Evolutionary conservation across 2,888 invertebrate species (phyloP).

Genomic region (Polymixis flavicincta): DNA sequence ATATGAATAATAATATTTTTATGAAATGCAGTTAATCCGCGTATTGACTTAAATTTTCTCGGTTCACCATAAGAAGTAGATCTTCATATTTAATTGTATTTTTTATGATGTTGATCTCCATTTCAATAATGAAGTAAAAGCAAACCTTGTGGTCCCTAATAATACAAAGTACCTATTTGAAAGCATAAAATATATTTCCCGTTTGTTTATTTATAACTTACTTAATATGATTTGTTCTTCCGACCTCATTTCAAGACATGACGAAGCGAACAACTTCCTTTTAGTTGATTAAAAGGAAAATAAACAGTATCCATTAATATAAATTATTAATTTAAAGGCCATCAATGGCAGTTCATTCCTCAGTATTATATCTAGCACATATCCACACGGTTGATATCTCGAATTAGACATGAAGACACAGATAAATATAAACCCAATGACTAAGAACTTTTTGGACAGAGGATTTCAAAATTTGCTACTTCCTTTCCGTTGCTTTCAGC

Average conservation of each 20-base stretch:
- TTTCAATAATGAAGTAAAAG: background rate
- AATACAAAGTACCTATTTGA: background rate
- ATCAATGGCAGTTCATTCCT: background rate
- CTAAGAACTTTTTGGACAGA: constrained; percentile 19
- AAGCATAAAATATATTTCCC: too few relatives aligned
- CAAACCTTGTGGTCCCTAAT: too few relatives aligned
- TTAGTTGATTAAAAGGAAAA: constrained; percentile 30
- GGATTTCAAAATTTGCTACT: constrained; percentile 33
- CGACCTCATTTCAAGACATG: background rate
- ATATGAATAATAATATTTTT: too few relatives aligned
- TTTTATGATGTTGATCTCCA: background rate
- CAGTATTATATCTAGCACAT: background rate
- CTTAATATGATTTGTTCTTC: background rate
- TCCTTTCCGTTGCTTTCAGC: constrained; percentile 26
- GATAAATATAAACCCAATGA: constrained; percentile 4
- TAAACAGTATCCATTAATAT: too few relatives aligned
- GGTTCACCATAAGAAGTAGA: too few relatives aligned
- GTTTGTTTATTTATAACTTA: too few relatives aligned
- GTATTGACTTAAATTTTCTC: background rate
- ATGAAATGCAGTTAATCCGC: too few relatives aligned
- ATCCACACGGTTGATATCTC: background rate
- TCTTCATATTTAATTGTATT: too few relatives aligned
- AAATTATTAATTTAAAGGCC: background rate
- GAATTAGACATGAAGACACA: constrained; percentile 20
- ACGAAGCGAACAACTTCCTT: background rate